These are phyloP conservation scores for Nymphicus hollandicus DNA, from an alignment of 2,113 vertebrate species.

Conservation along the genomic window DNA sequence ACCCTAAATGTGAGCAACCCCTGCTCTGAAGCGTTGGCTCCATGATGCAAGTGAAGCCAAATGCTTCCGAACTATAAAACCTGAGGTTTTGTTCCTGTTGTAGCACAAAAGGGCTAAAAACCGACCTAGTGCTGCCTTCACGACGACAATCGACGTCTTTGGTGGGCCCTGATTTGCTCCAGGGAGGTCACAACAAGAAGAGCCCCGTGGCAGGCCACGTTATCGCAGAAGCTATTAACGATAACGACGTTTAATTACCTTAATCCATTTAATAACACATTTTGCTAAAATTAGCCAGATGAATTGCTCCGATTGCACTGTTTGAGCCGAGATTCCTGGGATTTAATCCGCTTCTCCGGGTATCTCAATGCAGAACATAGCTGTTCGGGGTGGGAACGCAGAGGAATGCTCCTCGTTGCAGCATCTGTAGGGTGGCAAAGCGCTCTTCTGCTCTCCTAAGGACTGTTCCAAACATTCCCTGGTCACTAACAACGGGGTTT, in stretches of 20 bases:
- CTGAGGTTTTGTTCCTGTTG: neutral
- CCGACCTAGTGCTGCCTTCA: fast-evolving
- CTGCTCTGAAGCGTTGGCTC: fast-evolving
- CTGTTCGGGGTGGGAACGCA: fast-evolving
- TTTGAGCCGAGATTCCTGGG: neutral
- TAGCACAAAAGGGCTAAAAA: neutral
- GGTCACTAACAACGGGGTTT: neutral
- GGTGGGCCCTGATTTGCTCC: neutral
- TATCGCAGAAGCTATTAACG: neutral
- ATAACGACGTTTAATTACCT: constrained; percentile 4
- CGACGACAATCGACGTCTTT: fast-evolving
- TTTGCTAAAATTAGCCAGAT: neutral
- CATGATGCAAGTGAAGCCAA: neutral
- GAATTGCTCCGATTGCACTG: neutral
- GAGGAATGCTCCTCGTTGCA: neutral
- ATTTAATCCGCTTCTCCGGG: neutral
- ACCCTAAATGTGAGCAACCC: too few species aligned
- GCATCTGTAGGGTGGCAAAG: neutral
- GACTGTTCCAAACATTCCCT: neutral
- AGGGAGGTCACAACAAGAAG: neutral
- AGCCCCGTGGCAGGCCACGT: neutral
- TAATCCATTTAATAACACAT: neutral
- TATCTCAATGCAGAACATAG: neutral
- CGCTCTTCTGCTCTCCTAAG: fast-evolving
- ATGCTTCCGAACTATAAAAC: neutral